Base-by-base conservation (phyloP, 2,113 vertebrate genomes). In the Bufo gargarizans region DNA sequence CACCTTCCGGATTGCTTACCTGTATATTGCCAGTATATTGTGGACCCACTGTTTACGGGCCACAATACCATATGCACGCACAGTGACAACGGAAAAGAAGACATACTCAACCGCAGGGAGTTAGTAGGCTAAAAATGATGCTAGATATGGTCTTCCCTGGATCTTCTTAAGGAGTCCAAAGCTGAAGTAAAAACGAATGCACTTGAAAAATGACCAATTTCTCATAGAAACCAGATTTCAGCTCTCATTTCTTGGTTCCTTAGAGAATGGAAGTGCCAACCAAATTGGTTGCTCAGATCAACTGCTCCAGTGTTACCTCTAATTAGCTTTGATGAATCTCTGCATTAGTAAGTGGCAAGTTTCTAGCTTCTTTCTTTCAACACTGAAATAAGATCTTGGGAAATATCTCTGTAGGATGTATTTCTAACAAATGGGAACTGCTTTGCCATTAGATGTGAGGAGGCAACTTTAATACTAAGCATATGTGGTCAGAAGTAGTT, bases 401-500 rank as follows among this genome's bases (percentile, higher is more conserved):
- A 77, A 77, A 77, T 58, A 58, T 47, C 47, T 61, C 45, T 43
- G 45, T 58, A 22, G 22, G 50, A 80, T 43, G 9, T 17, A 71
- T 71, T 3, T 53, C 4, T 63, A 20, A 77, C 58, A 12, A 33
- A 59, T 11, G 6, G 1, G 22, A 77, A 77, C 77, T 59, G 33
- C 76, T 22, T 77, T 13, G 12, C 61, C 13, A 55, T 79, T 67
- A 79, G 61, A 65, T 16, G 50, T 17, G 16, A 50, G n/a, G 49
- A 49, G 65, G 8, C 22, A 53, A 55, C 69, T 50, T n/a, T 22
- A 86, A 33, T 17, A 65, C 77, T 86, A 45, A 77, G 85, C 45
- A 65, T 69, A 33, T 65, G 59, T 2, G 47, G 20, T 69, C 33
- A 83, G 49, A 55, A 69, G 69, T 83, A 83, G 63, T 47, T 83